Evolutionary conservation across 2,797 vertebrate genomes (phyloP).

Genomic region (Syncerus caffer): DNA sequence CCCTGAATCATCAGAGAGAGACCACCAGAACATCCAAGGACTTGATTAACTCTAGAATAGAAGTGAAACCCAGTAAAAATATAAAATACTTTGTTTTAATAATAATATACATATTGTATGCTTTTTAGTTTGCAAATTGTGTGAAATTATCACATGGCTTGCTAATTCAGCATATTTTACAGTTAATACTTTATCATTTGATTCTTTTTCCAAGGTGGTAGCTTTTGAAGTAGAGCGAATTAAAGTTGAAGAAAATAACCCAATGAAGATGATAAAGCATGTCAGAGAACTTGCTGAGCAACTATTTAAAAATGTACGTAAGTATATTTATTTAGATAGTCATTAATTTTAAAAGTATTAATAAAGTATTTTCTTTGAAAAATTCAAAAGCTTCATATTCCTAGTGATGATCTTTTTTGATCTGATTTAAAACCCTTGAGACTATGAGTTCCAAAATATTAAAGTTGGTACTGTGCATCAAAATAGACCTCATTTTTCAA

Average conservation of each 20-base stretch:
- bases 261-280: constrained; percentile 91
- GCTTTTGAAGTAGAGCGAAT: constrained; percentile 93
- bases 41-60: neutral
- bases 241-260: constrained; percentile 91
- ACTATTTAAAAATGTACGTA: constrained; percentile 94
- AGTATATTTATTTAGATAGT: constrained; percentile 4
- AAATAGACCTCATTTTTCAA: constrained; percentile 30
- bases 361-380: constrained; percentile 41
- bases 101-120: constrained; percentile 20
- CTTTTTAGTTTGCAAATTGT: constrained; percentile 52
- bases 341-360: constrained; percentile 27
- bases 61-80: constrained; percentile 19
- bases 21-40: neutral
- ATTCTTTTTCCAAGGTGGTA: constrained; percentile 88
- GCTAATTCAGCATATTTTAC: constrained; percentile 13
- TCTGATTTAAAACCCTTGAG: neutral
- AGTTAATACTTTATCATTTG: constrained; percentile 34
- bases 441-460: neutral
- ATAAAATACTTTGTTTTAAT: constrained; percentile 48
- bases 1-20: neutral
- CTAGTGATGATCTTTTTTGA: neutral
- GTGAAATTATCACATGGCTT: constrained; percentile 22
- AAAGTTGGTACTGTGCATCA: neutral
- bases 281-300: constrained; percentile 96
- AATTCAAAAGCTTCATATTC: constrained; percentile 37